Evolutionary conservation across 2,113 vertebrate species (phyloP), one percentile per base, ranked within the genome.

Genomic region (Rhodinocichla rosea): DNA sequence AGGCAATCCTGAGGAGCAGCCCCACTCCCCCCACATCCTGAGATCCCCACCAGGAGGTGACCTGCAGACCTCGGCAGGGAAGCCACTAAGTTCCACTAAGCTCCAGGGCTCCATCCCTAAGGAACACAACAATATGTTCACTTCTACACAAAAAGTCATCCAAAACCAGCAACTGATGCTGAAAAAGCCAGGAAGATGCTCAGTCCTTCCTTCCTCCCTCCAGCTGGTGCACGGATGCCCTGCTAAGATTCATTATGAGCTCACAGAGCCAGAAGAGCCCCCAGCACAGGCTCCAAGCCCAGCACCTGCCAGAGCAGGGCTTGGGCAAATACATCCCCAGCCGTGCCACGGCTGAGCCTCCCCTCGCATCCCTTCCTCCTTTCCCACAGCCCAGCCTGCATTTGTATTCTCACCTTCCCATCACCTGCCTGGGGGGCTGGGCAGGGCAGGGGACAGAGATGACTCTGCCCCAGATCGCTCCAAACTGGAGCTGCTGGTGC

Each of bases 41-140:
- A 40, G 33, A 12, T 3, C 62, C 45, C 11, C 19, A 5, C 11
- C 0, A 8, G 17, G 39, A 11, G 37, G 28, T 4, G 1, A 40
- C 17, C 70, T 16, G 76, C 73, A 39, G 44, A 8, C 19, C 47
- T 7, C 2, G 4, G 56, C 77, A 32, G 44, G 20, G 35, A 3
- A 32, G 50, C 71, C 10, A 1, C 59, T 14, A 32, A 30, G 55
- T 50, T 57, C 33, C 55, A n/a, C 33, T 59, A 7, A 37, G 16
- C 7, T 28, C 49, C 15, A 13, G 21, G 57, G 6, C 68, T 45
- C 68, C 21, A 2, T n/a, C 80, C 63, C 77, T 18, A 4, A 21
- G 77, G 16, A 56, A 5, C 59, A 3, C 32, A 14, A 5, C 44
- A 13, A 2, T 3, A 1, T 2, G 16, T 42, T 71, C 44, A 11